phyloP scores from a whole-genome alignment of 2,797 vertebrate species.

The Schizothorax lantsangensis region DNA sequence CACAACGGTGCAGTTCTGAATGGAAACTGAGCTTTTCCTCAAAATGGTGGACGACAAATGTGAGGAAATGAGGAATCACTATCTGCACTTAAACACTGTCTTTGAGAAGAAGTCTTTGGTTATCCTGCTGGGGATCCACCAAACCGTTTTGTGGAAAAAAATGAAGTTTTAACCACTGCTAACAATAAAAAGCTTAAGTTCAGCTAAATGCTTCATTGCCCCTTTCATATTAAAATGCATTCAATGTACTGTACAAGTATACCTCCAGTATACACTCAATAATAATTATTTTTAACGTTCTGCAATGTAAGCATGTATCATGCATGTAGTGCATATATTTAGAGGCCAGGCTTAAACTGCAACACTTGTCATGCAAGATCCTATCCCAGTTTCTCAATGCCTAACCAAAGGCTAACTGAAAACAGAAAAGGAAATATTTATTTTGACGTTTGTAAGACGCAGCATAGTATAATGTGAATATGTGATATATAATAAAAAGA shows the following conservation, averaged over 20 bases:
- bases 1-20: constrained; percentile 16
- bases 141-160: background rate
- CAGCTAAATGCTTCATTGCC: background rate
- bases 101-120: background rate
- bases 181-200: background rate
- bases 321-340: too few relatives aligned
- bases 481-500: background rate
- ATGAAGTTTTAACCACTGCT: background rate
- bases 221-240: background rate
- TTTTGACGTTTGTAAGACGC: background rate
- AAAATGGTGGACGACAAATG: background rate
- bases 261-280: background rate
- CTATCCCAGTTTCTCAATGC: background rate
- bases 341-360: too few relatives aligned
- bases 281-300: background rate
- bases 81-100: background rate
- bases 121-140: background rate
- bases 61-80: background rate
- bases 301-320: background rate
- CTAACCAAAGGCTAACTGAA: background rate
- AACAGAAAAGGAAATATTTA: background rate
- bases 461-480: background rate
- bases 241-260: background rate
- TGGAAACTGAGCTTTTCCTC: background rate
- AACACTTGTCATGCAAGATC: too few relatives aligned